Evolutionary conservation across 30 jellyfish, hydroid and myxozoan genomes (phyloP).

Genomic region (Calvadosia cruxmelitensis): DNA sequence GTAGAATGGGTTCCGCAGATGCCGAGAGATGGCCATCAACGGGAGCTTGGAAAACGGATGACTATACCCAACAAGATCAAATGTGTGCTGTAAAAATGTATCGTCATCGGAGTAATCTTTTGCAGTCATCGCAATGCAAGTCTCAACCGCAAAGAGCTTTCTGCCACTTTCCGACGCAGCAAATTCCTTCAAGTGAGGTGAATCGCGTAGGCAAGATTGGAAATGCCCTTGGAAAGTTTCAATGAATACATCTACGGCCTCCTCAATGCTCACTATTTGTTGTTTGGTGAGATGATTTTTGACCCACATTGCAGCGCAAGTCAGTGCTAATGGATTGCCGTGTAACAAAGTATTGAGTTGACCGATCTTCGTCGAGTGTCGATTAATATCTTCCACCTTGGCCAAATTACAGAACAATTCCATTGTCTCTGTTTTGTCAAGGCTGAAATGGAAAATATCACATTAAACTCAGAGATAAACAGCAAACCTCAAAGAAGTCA

Average conservation of each 20-base stretch:
- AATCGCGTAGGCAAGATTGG: slow-evolving; percentile 10
- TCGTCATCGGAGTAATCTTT: slow-evolving; percentile 16
- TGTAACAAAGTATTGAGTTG: slow-evolving; percentile 14
- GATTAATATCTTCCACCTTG: slow-evolving; percentile 29
- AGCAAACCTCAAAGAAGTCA: no score
- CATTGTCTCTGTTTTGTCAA: no score
- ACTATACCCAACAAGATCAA: slow-evolving; percentile 69
- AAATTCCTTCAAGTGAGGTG: slow-evolving; percentile 10
- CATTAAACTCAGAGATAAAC: no score
- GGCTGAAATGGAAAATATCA: no score
- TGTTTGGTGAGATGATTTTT: slow-evolving; percentile 27
- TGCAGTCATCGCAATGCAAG: slow-evolving; percentile 66
- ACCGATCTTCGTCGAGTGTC: slow-evolving; percentile 21
- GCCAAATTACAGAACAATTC: no score
- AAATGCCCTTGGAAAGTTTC: slow-evolving; percentile 28
- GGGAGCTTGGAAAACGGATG: slow-evolving; percentile 73
- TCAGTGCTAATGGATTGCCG: slow-evolving; percentile 58
- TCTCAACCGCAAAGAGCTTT: slow-evolving; percentile 46
- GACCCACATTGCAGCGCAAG: slow-evolving; percentile 54
- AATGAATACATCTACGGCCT: slow-evolving; percentile 26
- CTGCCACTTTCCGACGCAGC: slow-evolving; percentile 12
- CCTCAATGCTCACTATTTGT: slow-evolving; percentile 55
- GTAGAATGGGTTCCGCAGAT: slow-evolving; percentile 45
- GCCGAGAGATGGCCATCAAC: slow-evolving; percentile 27
- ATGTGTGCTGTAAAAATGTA: slow-evolving; percentile 39